A percentile compares a stretch with the other conserved stretches of the same genome.
These are phyloP conservation scores for Arge pagana DNA, from an alignment of 2,888 invertebrate genomes.

Conservation along the genomic window DNA sequence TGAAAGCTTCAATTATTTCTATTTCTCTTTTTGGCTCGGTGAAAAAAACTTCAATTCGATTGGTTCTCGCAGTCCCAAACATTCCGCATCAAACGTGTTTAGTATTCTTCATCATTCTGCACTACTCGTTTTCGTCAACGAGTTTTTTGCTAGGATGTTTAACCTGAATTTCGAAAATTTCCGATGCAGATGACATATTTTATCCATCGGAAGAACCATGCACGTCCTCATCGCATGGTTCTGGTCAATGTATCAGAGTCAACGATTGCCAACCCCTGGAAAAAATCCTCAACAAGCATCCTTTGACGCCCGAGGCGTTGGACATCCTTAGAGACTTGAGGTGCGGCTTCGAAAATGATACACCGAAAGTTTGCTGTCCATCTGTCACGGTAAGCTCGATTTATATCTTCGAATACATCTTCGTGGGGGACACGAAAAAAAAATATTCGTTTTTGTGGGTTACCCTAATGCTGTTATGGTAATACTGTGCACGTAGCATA, in stretches of 20 bases:
- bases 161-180: neutral
- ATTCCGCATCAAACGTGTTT: no score
- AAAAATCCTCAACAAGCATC: constrained; percentile 29
- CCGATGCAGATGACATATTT: neutral
- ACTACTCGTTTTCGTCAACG: no score
- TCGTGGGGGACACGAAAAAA: no score
- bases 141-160: neutral
- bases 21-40: no score
- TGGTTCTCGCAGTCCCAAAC: no score
- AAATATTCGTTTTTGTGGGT: no score
- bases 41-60: no score
- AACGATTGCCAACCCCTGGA: constrained; percentile 36
- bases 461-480: no score
- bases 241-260: constrained; percentile 38
- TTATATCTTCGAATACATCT: no score
- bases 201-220: neutral
- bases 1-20: no score
- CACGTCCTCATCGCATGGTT: constrained; percentile 39
- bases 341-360: constrained; percentile 56
- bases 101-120: no score
- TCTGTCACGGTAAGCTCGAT: constrained; percentile 41
- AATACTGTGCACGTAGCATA: no score
- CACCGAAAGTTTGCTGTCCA: constrained; percentile 65
- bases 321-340: constrained; percentile 36
- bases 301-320: constrained; percentile 34